phyloP scores from a whole-genome alignment of 2,113 vertebrate species.

The Malurus melanocephalus region DNA sequence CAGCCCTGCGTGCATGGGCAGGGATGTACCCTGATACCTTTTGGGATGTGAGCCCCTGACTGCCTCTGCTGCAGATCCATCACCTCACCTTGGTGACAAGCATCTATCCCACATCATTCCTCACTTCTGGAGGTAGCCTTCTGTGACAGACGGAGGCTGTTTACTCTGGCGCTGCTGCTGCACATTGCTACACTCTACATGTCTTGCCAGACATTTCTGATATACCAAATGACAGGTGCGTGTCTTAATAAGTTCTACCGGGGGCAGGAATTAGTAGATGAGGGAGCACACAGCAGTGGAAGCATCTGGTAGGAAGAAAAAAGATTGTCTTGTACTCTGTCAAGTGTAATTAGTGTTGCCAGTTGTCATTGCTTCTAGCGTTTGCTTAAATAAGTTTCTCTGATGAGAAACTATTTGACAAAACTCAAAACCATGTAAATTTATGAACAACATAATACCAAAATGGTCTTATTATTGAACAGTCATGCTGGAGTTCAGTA shows the following conservation, averaged over 20 bases:
- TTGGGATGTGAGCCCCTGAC: background rate
- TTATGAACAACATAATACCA: slow-evolving; percentile 5
- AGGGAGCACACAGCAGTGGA: slow-evolving; percentile 52
- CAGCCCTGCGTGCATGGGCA: background rate
- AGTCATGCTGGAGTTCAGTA: background rate
- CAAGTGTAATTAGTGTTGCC: slow-evolving; percentile 69
- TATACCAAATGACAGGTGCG: slow-evolving; percentile 63
- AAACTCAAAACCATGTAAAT: slow-evolving; percentile 33
- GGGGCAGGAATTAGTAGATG: slow-evolving; percentile 65
- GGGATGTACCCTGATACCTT: background rate
- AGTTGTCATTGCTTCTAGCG: slow-evolving; percentile 63
- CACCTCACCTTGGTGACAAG: slow-evolving; percentile 3
- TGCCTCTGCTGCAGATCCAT: background rate
- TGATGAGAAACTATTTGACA: slow-evolving; percentile 49
- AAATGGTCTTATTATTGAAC: slow-evolving; percentile 12
- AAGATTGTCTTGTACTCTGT: slow-evolving; percentile 64
- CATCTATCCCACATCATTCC: background rate
- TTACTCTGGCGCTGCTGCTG: slow-evolving; percentile 24
- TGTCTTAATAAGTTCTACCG: slow-evolving; percentile 64
- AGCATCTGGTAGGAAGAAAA: slow-evolving; percentile 70
- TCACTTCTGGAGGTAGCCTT: slow-evolving; percentile 39
- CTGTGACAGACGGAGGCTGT: slow-evolving; percentile 57
- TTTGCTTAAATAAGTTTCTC: slow-evolving; percentile 63
- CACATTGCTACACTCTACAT: slow-evolving; percentile 22
- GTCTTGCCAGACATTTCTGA: slow-evolving; percentile 47